A percentile compares a stretch with the other conserved stretches of the same genome.
These are phyloP conservation scores for Antennarius maculatus DNA, from an alignment of 2,797 vertebrate genomes.

Conservation along the genomic window DNA sequence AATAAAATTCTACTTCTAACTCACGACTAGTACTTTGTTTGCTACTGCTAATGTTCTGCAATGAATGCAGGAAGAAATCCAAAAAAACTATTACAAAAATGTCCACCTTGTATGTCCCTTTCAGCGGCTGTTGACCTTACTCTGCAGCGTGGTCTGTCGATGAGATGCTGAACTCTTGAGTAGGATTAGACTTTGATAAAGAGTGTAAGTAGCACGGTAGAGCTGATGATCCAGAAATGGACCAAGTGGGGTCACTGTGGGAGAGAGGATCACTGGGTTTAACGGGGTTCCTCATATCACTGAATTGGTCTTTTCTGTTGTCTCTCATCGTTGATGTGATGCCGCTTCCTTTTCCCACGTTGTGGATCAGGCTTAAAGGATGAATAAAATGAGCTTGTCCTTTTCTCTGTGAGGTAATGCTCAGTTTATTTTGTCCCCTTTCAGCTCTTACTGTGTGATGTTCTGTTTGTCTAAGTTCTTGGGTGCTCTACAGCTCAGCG, in stretches of 20 bases:
- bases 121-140: neutral
- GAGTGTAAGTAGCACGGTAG: neutral
- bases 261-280: neutral
- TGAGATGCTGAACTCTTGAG: neutral
- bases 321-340: constrained; percentile 11
- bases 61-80: neutral
- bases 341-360: constrained; percentile 13
- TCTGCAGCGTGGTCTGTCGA: too few relatives aligned
- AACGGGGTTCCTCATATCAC: neutral
- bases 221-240: neutral
- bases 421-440: neutral
- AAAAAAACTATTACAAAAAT: neutral
- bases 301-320: constrained; percentile 7
- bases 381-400: constrained; percentile 7
- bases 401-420: constrained; percentile 2
- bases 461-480: neutral
- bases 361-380: constrained; percentile 16
- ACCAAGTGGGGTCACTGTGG: neutral
- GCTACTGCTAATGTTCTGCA: too few relatives aligned
- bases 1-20: neutral
- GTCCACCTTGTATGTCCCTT: neutral
- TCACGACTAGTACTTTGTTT: neutral
- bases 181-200: neutral
- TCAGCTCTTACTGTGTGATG: neutral
- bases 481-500: neutral